A percentile compares a stretch with the other conserved stretches of the same genome.
These are phyloP conservation scores for Sebastes kiyomatsui DNA, from an alignment of 2,797 vertebrate species.

Conservation along the genomic window DNA sequence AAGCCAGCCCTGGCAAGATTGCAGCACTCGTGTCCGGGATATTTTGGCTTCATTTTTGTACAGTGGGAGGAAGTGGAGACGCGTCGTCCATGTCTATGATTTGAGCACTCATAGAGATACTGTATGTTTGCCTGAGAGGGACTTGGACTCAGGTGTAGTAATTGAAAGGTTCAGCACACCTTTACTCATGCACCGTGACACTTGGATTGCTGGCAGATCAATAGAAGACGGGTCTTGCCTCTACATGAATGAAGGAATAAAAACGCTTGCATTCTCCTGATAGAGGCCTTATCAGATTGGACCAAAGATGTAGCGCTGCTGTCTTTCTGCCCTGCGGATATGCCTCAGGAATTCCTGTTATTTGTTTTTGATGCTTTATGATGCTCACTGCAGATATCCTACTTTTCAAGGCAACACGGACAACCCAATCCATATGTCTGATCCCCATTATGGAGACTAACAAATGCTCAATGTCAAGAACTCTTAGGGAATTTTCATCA, in stretches of 20 bases:
- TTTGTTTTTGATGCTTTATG: slow-evolving; percentile 48
- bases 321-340: slow-evolving; percentile 36
- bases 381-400: slow-evolving; percentile 2
- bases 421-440: slow-evolving; percentile 36
- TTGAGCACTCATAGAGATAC: not conserved
- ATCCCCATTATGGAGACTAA: slow-evolving; percentile 39
- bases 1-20: too few relatives aligned
- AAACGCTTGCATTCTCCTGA: slow-evolving; percentile 23
- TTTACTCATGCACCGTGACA: slow-evolving; percentile 41
- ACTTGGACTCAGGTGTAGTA: slow-evolving; percentile 8
- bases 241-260: slow-evolving; percentile 32
- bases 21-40: too few relatives aligned
- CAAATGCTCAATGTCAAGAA: slow-evolving; percentile 56
- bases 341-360: slow-evolving; percentile 31
- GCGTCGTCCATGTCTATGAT: not conserved
- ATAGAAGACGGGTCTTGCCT: slow-evolving; percentile 44
- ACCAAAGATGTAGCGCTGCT: slow-evolving; percentile 21
- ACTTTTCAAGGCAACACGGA: slow-evolving; percentile 33
- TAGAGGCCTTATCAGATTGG: slow-evolving; percentile 36
- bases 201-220: slow-evolving; percentile 44
- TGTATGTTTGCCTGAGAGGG: not conserved
- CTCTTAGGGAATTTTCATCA: slow-evolving; percentile 42
- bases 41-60: not conserved
- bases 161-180: slow-evolving; percentile 39
- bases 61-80: not conserved